Base-by-base conservation (phyloP, 2,888 invertebrate species). In the Watsonalla cultraria region DNA sequence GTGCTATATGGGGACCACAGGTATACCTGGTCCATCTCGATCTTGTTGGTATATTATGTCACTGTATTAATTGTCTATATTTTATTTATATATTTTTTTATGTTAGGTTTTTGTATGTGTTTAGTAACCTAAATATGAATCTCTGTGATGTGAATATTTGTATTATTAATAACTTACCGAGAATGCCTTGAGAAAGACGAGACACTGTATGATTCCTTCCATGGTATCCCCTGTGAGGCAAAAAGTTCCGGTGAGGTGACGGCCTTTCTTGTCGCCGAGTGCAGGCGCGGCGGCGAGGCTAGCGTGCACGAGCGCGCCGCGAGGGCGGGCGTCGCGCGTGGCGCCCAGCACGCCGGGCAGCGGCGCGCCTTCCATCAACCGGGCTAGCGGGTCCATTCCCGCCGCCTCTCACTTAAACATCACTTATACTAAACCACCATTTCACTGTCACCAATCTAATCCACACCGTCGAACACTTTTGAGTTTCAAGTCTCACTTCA, bases 151-250 rank as follows among this genome's bases (percentile, higher is more conserved):
- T 45, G 6, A 2, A 24, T 11, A 6, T 8, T 7, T 24, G 7
- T 5, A 11, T 2, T 7, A 7, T 11, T 47, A 14, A 51, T 54
- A 45, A 92, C 96, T 95, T 92, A 97, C 97, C 95, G 96, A 96
- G 84, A 97, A 97, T 46, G 97, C 97, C 88, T 97, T 97, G 79
- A 97, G 94, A 91, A 97, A 97, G 72, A 97, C 97, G 74, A 97
- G 93, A 84, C 97, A 97, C 91, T 97, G 97, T 80, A 97, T 96
- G 78, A 97, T 97, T 70, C 96, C 97, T 81, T 97, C 97, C 96
- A 97, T 97, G 58, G 97, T 97, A 87, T 97, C 97, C 53, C 97
- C 97, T 49, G 96, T 96, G 58, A 97, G 93, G 77, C 96, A 96
- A 89, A 97, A 97, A 52, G 96, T 96, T 68, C 97, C 97, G 14